Percentiles rank a stretch among this genome's conserved stretches.
Conservation (phyloP, 2,888 invertebrate species). For the Aphodius granarius region DNA sequence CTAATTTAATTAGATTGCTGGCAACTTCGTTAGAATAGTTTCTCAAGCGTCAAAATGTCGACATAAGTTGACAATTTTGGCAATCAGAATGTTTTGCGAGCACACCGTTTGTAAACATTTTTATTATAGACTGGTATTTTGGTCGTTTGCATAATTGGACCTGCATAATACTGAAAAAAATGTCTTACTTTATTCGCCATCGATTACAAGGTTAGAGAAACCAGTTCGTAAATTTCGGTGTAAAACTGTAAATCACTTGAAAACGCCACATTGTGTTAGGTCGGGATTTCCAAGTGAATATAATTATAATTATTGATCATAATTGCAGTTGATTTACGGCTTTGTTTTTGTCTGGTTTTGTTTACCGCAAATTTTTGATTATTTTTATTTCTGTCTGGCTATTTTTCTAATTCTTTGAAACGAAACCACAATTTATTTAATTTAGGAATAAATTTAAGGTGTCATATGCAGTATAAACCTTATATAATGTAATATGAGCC, state of each 20-base stretch:
- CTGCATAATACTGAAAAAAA: not conserved
- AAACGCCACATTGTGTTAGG: not conserved
- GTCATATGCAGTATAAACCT: too few relatives aligned
- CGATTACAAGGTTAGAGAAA: not conserved
- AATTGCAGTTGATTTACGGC: not conserved
- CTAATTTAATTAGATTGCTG: not conserved
- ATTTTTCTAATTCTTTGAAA: too few relatives aligned
- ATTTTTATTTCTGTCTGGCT: not conserved
- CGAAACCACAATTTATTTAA: too few relatives aligned
- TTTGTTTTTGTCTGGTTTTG: not conserved
- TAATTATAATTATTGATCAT: not conserved
- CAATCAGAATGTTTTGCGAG: not conserved
- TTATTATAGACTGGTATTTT: not conserved
- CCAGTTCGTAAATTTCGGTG: not conserved
- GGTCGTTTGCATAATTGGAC: not conserved
- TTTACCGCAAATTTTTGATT: not conserved
- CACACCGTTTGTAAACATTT: not conserved
- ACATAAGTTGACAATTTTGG: not conserved
- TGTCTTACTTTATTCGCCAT: not conserved
- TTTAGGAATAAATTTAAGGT: too few relatives aligned
- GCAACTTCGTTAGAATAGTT: not conserved
- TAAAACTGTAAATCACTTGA: not conserved
- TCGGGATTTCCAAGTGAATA: not conserved
- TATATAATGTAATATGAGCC: too few relatives aligned
- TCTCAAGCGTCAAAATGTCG: not conserved